A percentile compares a stretch with the other conserved stretches of the same genome.
Conservation (phyloP, 2,797 vertebrate genomes). For the Basileuterus tristriatus region DNA sequence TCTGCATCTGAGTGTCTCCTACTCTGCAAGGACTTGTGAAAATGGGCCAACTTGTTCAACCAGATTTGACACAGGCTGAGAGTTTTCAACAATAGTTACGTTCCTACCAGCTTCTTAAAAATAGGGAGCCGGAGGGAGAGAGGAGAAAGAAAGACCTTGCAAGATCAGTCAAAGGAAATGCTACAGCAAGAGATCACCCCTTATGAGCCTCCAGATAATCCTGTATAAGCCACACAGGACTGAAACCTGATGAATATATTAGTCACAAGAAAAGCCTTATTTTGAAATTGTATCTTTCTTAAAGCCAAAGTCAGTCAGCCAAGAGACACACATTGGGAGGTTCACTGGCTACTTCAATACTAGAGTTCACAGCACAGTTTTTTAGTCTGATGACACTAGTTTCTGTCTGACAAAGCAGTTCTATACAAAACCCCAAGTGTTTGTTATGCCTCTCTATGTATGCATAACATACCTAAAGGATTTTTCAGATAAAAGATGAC, state of each 20-base stretch:
- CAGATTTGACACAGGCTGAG: constrained; percentile 33
- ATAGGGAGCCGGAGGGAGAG: neutral
- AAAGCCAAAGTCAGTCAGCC: neutral
- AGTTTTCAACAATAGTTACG: constrained; percentile 16
- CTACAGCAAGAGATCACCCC: neutral
- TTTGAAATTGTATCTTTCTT: neutral
- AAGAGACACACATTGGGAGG: neutral
- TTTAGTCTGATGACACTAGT: neutral
- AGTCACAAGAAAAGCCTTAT: constrained; percentile 32
- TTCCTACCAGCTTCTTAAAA: constrained; percentile 6
- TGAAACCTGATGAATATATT: neutral
- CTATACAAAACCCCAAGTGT: neutral
- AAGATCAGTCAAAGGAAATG: neutral
- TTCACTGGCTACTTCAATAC: neutral
- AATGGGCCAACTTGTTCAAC: neutral
- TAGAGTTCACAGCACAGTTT: neutral
- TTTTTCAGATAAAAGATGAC: neutral
- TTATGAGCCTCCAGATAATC: neutral
- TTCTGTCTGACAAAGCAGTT: neutral
- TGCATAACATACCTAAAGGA: neutral
- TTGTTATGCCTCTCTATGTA: neutral
- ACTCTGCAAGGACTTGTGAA: neutral
- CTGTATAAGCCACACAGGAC: neutral
- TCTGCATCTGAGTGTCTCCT: neutral
- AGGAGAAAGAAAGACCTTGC: neutral